These are phyloP conservation scores for Tipula vernalis DNA, from an alignment of 2,888 invertebrate genomes.

Conservation along the genomic window DNA sequence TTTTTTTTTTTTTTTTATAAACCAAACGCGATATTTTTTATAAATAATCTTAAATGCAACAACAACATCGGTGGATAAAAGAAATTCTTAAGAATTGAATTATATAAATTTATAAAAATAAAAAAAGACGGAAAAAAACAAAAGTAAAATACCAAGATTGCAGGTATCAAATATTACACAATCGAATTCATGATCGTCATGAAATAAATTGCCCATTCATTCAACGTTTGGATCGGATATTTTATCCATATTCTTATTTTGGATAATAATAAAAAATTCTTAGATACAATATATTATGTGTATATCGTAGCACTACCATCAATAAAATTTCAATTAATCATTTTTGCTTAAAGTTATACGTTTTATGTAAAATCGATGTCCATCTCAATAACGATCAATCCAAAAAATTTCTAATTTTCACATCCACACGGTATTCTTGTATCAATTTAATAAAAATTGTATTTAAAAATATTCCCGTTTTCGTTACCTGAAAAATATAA, in stretches of 20 bases:
- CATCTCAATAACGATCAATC: not conserved
- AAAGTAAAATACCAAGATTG: not conserved
- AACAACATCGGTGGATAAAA: not conserved
- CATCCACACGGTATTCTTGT: not conserved
- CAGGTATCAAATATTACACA: not conserved
- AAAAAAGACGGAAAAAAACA: not conserved
- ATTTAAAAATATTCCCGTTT: not conserved
- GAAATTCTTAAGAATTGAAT: not conserved
- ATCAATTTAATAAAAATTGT: not conserved
- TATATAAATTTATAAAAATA: not conserved
- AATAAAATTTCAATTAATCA: not conserved
- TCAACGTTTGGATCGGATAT: not conserved
- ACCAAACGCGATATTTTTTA: not conserved
- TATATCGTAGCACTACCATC: not conserved
- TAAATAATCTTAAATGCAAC: not conserved
- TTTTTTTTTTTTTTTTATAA: too few species aligned
- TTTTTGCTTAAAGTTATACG: not conserved
- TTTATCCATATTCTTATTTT: not conserved
- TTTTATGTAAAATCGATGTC: not conserved
- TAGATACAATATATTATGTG: not conserved
- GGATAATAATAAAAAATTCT: not conserved
- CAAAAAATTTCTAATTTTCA: not conserved
- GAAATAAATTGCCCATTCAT: not conserved
- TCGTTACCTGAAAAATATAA: not conserved
- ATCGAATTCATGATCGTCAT: not conserved